Evolutionary conservation across 2,113 vertebrate genomes (phyloP).

Genomic region (Gambusia affinis): DNA sequence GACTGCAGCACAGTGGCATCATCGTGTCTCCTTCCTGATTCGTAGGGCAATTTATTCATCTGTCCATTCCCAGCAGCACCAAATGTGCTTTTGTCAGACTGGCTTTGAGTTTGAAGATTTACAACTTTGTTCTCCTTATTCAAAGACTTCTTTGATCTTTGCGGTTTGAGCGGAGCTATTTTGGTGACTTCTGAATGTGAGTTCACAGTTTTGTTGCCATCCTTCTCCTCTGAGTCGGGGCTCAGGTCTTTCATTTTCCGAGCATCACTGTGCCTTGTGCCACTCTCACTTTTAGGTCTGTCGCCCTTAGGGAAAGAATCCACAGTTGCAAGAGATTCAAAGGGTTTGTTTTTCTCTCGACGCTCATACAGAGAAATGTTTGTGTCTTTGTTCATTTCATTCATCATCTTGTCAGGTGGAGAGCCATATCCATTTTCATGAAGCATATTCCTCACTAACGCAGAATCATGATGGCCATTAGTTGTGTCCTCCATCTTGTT

Average conservation of each 20-base stretch:
- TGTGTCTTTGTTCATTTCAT: constrained; percentile 21
- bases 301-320: constrained; percentile 40
- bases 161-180: constrained; percentile 81
- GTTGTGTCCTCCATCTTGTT: constrained; percentile 24
- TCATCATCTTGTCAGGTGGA: constrained; percentile 47
- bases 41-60: constrained; percentile 41
- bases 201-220: constrained; percentile 52
- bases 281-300: constrained; percentile 1
- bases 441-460: constrained; percentile 33
- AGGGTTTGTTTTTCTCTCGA: constrained; percentile 35
- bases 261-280: constrained; percentile 19
- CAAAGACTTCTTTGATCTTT: constrained; percentile 80
- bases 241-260: constrained; percentile 47
- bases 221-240: constrained; percentile 34
- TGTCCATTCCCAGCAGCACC: constrained; percentile 37
- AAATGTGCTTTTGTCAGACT: constrained; percentile 27
- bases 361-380: constrained; percentile 34
- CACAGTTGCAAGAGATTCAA: constrained; percentile 10
- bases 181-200: constrained; percentile 66
- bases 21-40: constrained; percentile 41
- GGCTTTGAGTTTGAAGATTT: constrained; percentile 44
- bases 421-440: constrained; percentile 74
- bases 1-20: constrained; percentile 17
- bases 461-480: constrained; percentile 45
- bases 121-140: constrained; percentile 71